phyloP scores from a whole-genome alignment of 2,113 vertebrate species.

The Lampris incognitus region DNA sequence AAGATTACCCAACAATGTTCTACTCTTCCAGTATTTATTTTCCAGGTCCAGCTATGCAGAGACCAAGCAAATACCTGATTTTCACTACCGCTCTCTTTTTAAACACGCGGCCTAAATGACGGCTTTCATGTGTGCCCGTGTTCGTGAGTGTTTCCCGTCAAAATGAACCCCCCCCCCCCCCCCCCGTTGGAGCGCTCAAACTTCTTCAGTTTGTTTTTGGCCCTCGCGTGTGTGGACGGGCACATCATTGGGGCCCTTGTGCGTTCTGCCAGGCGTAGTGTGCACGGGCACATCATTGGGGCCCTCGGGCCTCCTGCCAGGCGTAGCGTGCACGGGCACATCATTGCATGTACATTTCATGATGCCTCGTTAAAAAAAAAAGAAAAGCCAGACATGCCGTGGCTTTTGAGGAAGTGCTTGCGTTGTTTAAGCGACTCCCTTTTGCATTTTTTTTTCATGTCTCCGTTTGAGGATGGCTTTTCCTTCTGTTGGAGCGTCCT shows the following conservation, averaged over 20 bases:
- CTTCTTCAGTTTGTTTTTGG: conserved; percentile 43
- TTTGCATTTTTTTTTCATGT: conserved; percentile 53
- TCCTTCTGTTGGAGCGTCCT: conserved; percentile 71
- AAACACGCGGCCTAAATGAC: conserved; percentile 18
- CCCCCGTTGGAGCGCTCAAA: conserved; percentile 17
- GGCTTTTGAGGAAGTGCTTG: conserved; percentile 41
- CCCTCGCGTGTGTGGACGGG: conserved; percentile 9
- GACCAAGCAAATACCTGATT: conserved; percentile 11
- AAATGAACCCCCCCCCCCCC: conserved; percentile 9
- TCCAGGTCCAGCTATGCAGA: neutral
- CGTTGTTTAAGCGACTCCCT: conserved; percentile 50
- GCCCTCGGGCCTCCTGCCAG: conserved; percentile 5
- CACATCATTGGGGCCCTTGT: neutral
- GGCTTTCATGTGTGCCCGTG: neutral
- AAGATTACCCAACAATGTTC: conserved; percentile 20
- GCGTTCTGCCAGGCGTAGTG: neutral
- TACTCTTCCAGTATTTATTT: conserved; percentile 11
- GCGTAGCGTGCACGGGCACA: conserved; percentile 55
- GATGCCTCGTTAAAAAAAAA: conserved; percentile 17
- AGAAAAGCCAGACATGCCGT: conserved; percentile 27
- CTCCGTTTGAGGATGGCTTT: conserved; percentile 69
- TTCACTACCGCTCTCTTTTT: conserved; percentile 7
- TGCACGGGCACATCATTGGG: neutral
- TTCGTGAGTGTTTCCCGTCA: neutral
- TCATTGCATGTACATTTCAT: conserved; percentile 23